These are phyloP conservation scores for Drosophila demipolita DNA, from an alignment of 2,888 invertebrate species.

Conservation along the genomic window DNA sequence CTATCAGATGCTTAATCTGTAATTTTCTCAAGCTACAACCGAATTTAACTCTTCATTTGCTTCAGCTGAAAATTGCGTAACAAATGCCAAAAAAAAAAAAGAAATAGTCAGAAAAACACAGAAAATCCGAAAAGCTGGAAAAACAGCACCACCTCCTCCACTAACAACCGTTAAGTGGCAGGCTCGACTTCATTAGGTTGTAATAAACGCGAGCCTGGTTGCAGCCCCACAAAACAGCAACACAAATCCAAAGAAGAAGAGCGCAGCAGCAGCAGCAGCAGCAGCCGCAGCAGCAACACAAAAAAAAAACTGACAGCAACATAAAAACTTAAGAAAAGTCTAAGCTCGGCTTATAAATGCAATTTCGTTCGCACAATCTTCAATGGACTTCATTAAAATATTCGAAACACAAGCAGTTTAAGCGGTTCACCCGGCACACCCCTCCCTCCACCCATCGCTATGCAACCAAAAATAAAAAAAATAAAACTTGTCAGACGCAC, in stretches of 20 bases:
- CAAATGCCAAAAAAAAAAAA: slow-evolving; percentile 26
- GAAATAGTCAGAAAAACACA: not conserved
- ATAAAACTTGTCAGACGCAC: slow-evolving; percentile 64
- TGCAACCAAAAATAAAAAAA: not conserved
- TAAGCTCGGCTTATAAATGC: slow-evolving; percentile 76
- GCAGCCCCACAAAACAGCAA: slow-evolving; percentile 63
- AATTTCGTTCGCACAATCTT: slow-evolving; percentile 79
- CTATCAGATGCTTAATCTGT: not conserved
- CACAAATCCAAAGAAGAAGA: not conserved
- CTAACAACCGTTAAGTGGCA: slow-evolving; percentile 76
- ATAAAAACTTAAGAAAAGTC: slow-evolving; percentile 68
- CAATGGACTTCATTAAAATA: slow-evolving; percentile 81
- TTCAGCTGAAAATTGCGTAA: slow-evolving; percentile 59
- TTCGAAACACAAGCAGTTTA: slow-evolving; percentile 79
- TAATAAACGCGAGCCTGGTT: slow-evolving; percentile 76
- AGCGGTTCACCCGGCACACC: slow-evolving; percentile 13
- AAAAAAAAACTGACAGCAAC: slow-evolving; percentile 67
- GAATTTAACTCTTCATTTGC: slow-evolving; percentile 64
- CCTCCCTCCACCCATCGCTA: not conserved
- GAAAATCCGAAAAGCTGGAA: slow-evolving; percentile 26
- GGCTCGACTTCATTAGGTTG: slow-evolving; percentile 81
- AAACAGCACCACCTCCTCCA: slow-evolving; percentile 39
- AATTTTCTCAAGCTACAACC: slow-evolving; percentile 18
- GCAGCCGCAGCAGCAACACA: slow-evolving; percentile 9
- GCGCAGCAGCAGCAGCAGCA: not conserved